Percentiles rank a stretch among this genome's conserved stretches.
These are phyloP conservation scores for Emys orbicularis DNA, from an alignment of 2,797 vertebrate species.

Conservation along the genomic window DNA sequence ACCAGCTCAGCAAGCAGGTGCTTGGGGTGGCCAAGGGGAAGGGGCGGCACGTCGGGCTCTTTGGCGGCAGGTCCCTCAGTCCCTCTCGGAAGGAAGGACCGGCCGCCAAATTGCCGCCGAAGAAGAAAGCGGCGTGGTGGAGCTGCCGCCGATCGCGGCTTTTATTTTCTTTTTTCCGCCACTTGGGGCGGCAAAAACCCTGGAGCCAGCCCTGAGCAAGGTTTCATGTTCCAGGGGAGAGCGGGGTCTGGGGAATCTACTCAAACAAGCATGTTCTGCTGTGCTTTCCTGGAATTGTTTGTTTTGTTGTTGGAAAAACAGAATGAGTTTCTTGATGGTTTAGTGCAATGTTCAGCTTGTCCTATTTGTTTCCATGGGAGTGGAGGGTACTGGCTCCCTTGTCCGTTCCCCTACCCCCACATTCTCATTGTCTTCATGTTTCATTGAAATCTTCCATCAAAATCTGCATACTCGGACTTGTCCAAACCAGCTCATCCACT, in stretches of 20 bases:
- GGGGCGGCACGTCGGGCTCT: too few species aligned
- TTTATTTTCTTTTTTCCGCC: too few species aligned
- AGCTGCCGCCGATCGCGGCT: too few species aligned
- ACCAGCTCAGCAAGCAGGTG: too few species aligned
- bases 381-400: not conserved
- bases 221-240: not conserved
- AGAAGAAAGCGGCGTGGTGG: too few species aligned
- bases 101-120: too few species aligned
- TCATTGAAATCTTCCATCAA: conserved; percentile 45
- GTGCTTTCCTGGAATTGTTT: not conserved
- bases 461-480: conserved; percentile 60
- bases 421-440: conserved; percentile 14
- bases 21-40: too few species aligned
- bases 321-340: not conserved
- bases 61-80: too few species aligned
- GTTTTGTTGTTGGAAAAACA: not conserved
- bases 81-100: too few species aligned
- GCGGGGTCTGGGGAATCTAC: not conserved
- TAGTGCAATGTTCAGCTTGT: not conserved
- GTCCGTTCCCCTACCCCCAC: not conserved
- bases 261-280: not conserved
- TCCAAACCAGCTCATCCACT: conserved; percentile 66
- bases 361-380: not conserved
- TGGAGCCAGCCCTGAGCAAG: too few species aligned
- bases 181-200: too few species aligned